Percentiles rank a stretch among this genome's conserved stretches.
These are phyloP conservation scores for Teleogryllus occipitalis DNA, from an alignment of 1,140 invertebrate species.

Conservation along the genomic window DNA sequence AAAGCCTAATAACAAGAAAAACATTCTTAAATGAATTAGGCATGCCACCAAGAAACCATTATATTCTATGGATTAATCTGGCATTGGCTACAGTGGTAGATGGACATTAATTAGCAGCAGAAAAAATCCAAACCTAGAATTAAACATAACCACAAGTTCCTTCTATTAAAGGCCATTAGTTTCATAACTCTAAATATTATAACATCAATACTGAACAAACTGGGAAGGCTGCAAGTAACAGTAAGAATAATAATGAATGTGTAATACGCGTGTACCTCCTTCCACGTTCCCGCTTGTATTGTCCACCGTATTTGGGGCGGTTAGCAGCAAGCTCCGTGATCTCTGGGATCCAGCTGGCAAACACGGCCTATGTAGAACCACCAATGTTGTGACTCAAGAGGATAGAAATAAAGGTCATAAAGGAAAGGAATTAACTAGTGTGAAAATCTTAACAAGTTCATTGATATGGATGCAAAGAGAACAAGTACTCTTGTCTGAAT, in stretches of 20 bases:
- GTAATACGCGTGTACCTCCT: conserved; percentile 64
- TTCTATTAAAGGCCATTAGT: conserved; percentile 19
- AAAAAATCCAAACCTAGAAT: conserved; percentile 14
- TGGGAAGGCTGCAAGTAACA: conserved; percentile 18
- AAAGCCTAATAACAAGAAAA: conserved; percentile 11
- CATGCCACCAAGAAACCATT: conserved; percentile 32
- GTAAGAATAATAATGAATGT: conserved; percentile 11
- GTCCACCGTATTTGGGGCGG: conserved; percentile 95
- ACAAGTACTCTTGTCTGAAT: no score
- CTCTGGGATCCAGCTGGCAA: conserved; percentile 98
- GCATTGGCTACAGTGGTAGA: conserved; percentile 28
- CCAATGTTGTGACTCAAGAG: conserved; percentile 22
- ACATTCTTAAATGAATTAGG: conserved; percentile 19
- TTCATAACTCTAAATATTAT: neutral
- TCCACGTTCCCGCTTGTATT: conserved; percentile 94
- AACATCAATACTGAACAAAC: conserved; percentile 16
- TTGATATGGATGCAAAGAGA: neutral
- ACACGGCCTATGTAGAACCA: conserved; percentile 70
- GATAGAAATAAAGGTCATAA: neutral
- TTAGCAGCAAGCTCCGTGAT: conserved; percentile 96
- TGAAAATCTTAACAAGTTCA: neutral
- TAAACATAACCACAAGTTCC: conserved; percentile 8
- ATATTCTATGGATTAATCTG: conserved; percentile 20
- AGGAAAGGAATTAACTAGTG: neutral
- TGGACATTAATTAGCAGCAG: conserved; percentile 22